Base-by-base conservation (phyloP, 2,888 invertebrate species). In the Mechanitis messenoides region DNA sequence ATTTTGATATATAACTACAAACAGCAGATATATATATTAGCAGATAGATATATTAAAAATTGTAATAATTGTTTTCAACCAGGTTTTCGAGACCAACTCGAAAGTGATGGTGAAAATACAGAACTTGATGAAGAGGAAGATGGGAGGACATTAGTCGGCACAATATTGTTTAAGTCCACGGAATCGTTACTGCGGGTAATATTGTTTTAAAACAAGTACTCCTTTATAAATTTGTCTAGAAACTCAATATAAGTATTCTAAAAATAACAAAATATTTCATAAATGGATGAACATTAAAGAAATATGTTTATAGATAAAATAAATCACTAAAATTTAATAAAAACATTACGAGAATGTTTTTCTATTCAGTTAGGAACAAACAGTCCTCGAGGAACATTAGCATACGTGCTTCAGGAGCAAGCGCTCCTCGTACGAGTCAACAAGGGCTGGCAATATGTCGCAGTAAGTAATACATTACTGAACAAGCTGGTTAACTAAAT, bases 371-470 rank as follows among this genome's bases (percentile, higher is more conserved):
- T 88, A 53, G 90, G 89, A 57, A 78, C 69, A 81, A 92, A 72
- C 69, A 84, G 83, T 72, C 89, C 86, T 74, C 94, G 96, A 55
- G 98, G 98, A 64, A 96, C 97, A 47, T 84, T 98, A 78, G 97
- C 97, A 45, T 98, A 97, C 82, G 93, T 98, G 67, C 94, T 96
- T 72, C 96, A 97, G 81, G 97, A 98, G 82, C 96, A 98, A 89
- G 95, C 96, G 2, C 88, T 98, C 42, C 92, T 97, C 59, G 95
- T 97, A 45, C 92, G 97, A 74, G 97, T 98, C 72, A 95, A 95
- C 83, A 95, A 94, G 77, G 98, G 98, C 60, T 98, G 98, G 98
- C 97, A 97, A 80, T 97, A 97, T 76, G 95, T 98, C 71, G 93
- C 95, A 84, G 97, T 97, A 87, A 93, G 95, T 93, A 70, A 28